Conservation (phyloP, 1,140 invertebrate species). For the Mizuhopecten yessoensis region DNA sequence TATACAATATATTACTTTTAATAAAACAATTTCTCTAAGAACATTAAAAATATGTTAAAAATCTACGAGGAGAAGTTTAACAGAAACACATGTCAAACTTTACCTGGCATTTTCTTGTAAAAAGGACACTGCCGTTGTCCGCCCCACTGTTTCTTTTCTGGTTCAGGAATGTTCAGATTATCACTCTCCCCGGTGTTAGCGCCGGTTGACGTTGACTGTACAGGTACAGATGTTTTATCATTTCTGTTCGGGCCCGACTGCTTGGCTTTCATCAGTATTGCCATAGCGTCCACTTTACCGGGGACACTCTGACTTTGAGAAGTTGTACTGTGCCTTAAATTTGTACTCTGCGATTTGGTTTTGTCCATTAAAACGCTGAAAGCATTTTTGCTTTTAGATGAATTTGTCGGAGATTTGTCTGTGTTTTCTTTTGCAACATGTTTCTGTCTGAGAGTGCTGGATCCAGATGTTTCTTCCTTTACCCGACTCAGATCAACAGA, state of each 20-base stretch:
- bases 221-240: not conserved
- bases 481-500: not conserved
- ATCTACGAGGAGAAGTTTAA: too few species aligned
- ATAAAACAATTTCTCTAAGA: too few species aligned
- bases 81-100: too few species aligned
- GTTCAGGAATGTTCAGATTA: not conserved
- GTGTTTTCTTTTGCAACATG: not conserved
- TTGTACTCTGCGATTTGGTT: not conserved
- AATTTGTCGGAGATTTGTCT: not conserved
- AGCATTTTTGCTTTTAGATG: not conserved
- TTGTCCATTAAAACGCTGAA: not conserved
- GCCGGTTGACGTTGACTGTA: not conserved
- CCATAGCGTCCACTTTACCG: not conserved
- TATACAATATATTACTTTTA: too few species aligned
- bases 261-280: not conserved
- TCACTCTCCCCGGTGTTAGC: not conserved
- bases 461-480: not conserved
- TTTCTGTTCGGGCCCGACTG: not conserved
- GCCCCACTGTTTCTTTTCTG: slow-evolving; percentile 16
- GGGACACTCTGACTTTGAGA: not conserved
- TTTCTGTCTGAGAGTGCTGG: not conserved
- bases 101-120: slow-evolving; percentile 82
- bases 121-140: slow-evolving; percentile 78
- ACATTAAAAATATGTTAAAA: too few species aligned
- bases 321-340: not conserved